Evolutionary conservation across 2,888 invertebrate species (phyloP).

Genomic region (Rambutsinella grinnellia): DNA sequence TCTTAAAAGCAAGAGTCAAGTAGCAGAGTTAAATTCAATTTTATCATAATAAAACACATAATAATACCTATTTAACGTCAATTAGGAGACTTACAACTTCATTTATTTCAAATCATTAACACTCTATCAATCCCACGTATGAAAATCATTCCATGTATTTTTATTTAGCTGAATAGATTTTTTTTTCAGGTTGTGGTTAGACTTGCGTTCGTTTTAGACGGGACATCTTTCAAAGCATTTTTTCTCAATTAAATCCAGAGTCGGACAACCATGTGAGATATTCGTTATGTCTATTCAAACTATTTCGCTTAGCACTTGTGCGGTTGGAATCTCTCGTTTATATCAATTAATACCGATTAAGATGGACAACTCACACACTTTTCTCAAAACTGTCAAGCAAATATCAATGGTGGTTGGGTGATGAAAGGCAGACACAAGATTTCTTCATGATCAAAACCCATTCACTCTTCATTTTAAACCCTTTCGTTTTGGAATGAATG

Average conservation of each 20-base stretch:
- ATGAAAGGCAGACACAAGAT: conserved; percentile 7
- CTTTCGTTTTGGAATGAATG: background rate
- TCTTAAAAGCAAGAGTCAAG: background rate
- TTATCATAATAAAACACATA: background rate
- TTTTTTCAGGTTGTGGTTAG: too few species aligned
- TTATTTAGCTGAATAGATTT: too few species aligned
- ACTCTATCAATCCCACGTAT: too few species aligned
- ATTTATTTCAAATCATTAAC: too few species aligned
- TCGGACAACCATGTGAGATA: too few species aligned
- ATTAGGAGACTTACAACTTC: background rate
- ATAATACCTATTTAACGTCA: conserved; percentile 10
- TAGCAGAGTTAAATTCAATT: background rate
- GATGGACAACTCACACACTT: conserved; percentile 47
- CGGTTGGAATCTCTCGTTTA: background rate
- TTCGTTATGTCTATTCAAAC: too few species aligned
- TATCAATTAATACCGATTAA: conserved; percentile 43
- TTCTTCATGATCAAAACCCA: conserved; percentile 5
- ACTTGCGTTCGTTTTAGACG: too few species aligned
- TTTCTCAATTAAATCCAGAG: too few species aligned
- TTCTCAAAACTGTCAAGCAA: conserved; percentile 21
- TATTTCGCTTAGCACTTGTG: too few species aligned
- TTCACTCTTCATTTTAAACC: conserved; percentile 1
- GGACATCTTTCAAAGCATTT: too few species aligned
- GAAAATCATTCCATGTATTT: too few species aligned
- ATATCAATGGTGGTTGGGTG: background rate